Evolutionary conservation across 2,888 invertebrate species (phyloP), one percentile per base, ranked within the genome.

Genomic region (Caenorhabditis afra): DNA sequence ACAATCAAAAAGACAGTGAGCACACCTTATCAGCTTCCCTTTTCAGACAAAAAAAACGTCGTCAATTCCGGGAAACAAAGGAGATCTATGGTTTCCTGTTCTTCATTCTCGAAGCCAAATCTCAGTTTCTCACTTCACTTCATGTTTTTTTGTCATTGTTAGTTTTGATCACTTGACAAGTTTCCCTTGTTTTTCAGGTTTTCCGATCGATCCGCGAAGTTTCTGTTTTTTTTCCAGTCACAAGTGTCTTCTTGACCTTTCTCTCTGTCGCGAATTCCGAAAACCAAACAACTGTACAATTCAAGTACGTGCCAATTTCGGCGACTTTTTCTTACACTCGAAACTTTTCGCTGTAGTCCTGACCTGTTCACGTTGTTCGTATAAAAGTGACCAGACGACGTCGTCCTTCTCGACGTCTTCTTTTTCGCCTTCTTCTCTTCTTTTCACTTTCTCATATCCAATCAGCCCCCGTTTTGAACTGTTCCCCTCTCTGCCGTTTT

Each of bases 241-340:
- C 59, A 61, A 59, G 59, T 68, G 20, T 52, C 68, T 52, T 52
- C 68, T 59, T 68, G 68, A 68, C 68, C 68, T 68, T 68, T 59
- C 23, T 22, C 39, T 22, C 37, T 16, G n/a, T 16, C 37, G 39
- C 18, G 23, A 49, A 62, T 39, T 20, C 35, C 58, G 55, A 66
- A 55, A 67, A 39, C 41, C 5, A 22, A 55, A 55, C 65, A 66
- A 68, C 50, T 58, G 57, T 41, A 59, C 67, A 35, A 39, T 53
- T n/a, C 22, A 45, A 29, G 12, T 8, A 58, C 50, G 58, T 57
- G 58, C 49, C 52, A 12, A 39, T 49, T 68, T 68, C 68, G 29
- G 16, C 52, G 68, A 68, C 44, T 53, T 53, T 67, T 29, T 29
- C 29, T 53, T 50, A 61, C 49, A 61, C 52, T 23, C n/a, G 22